Evolutionary conservation across 2,797 vertebrate genomes (phyloP), one percentile per base, ranked within the genome.

Genomic region (Antrozous pallidus): DNA sequence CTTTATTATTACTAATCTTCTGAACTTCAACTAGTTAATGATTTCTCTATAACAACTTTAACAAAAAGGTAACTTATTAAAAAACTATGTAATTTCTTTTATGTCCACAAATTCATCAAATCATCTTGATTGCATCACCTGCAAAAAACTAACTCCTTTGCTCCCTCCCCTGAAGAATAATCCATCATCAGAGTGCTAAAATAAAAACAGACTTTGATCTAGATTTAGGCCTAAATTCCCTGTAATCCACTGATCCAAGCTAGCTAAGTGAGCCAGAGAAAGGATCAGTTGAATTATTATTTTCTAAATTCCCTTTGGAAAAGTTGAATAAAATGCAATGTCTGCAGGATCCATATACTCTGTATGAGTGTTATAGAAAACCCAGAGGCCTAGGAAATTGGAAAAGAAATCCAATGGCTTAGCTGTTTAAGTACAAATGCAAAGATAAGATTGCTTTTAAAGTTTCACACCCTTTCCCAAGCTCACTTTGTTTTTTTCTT

Each of bases 201-300:
- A 70, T 78, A 65, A 47, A 94, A 95, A 67, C 78, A 94, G 33
- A 3, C 10, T 74, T 70, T 96, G 67, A 58, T 92, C 65, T 81
- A 94, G 92, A 88, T 0, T 94, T 92, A 84, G 75, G 17, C 36
- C 75, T 97, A 81, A 96, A 47, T 95, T 97, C 94, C 26, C 16
- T 91, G 16, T 96, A 98, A 97, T 97, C 95, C 95, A 82, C 91
- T 95, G 91, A 89, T 95, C 90, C 54, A 92, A 93, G 42, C 89
- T 93, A 96, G 87, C 94, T 95, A 91, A 51, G 82, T 58, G 89
- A 97, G 95, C 75, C 96, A 96, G 96, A 95, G 42, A 89, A 98
- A 95, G 22, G 88, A 94, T 97, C 93, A 95, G 96, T 96, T 97
- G 96, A 97, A 97, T 97, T 96, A 97, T 97, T 96, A 97, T 97